Conservation (phyloP, 2,888 invertebrate species). For the Mamestra brassicae region DNA sequence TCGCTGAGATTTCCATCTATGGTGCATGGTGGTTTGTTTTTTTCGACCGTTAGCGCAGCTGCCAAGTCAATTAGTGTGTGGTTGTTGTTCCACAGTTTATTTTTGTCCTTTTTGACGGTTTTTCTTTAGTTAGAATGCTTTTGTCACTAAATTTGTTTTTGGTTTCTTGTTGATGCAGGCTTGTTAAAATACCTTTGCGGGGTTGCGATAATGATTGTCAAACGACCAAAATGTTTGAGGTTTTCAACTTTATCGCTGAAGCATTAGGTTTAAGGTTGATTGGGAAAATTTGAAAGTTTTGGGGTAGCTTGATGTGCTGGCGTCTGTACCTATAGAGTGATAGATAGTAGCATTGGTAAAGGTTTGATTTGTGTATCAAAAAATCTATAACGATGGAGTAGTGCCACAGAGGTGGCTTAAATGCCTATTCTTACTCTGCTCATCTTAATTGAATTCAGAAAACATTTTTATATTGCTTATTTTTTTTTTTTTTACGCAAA, state of each 20-base stretch:
- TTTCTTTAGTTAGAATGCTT: conserved; percentile 7
- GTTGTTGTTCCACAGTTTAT: conserved; percentile 14
- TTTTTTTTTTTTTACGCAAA: conserved; percentile 5
- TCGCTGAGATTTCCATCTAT: conserved; percentile 64
- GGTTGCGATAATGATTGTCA: too few species aligned
- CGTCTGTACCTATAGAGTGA: too few species aligned
- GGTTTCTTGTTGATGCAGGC: not conserved
- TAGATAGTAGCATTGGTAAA: not conserved
- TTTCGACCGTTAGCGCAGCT: conserved; percentile 53
- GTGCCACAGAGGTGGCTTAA: too few species aligned
- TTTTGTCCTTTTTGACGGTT: not conserved
- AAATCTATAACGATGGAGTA: not conserved
- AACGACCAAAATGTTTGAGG: too few species aligned
- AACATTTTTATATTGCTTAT: not conserved
- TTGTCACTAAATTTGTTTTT: conserved; percentile 18
- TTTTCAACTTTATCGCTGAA: too few species aligned
- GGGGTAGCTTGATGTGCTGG: too few species aligned
- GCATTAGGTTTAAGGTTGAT: too few species aligned
- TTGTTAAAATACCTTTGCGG: not conserved
- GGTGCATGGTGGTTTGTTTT: conserved; percentile 27
- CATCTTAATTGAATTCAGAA: not conserved
- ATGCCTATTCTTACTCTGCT: too few species aligned
- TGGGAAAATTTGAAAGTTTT: too few species aligned
- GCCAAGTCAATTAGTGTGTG: conserved; percentile 58
- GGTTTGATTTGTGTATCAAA: not conserved